Conservation (phyloP, 2,797 vertebrate species). For the Pelodytes ibericus region DNA sequence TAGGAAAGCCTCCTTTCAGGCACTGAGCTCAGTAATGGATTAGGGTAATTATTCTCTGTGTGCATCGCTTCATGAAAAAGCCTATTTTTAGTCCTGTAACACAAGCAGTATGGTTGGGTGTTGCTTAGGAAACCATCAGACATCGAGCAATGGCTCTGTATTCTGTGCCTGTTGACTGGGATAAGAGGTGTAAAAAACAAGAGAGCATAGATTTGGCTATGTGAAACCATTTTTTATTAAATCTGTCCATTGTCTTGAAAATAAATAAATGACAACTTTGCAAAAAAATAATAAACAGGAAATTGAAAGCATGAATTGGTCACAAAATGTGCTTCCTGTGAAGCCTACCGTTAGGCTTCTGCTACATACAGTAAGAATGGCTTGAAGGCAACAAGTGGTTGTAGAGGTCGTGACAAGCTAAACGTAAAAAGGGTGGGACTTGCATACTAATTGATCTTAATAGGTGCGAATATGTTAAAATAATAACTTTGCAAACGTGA, state of each 20-base stretch:
- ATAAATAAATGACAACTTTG: not conserved
- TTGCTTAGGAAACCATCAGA: conserved; percentile 71
- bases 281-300: not conserved
- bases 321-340: not conserved
- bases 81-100: conserved; percentile 70
- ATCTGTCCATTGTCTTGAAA: not conserved
- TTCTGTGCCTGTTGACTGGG: conserved; percentile 59
- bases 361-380: too few relatives aligned
- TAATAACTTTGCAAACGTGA: too few relatives aligned
- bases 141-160: conserved; percentile 66
- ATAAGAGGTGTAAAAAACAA: conserved; percentile 57
- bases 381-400: too few relatives aligned
- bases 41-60: conserved; percentile 69
- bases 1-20: conserved; percentile 63
- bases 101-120: conserved; percentile 68
- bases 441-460: too few relatives aligned
- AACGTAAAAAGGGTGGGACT: too few relatives aligned
- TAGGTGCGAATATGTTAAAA: too few relatives aligned
- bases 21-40: conserved; percentile 68
- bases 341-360: too few relatives aligned
- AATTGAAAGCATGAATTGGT: not conserved
- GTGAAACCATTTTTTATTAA: not conserved
- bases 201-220: conserved; percentile 25
- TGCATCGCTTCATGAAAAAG: conserved; percentile 64
- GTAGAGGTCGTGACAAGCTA: too few relatives aligned